phyloP scores from a whole-genome alignment of 2,113 vertebrate species.

The Rhadina sibilatrix region DNA sequence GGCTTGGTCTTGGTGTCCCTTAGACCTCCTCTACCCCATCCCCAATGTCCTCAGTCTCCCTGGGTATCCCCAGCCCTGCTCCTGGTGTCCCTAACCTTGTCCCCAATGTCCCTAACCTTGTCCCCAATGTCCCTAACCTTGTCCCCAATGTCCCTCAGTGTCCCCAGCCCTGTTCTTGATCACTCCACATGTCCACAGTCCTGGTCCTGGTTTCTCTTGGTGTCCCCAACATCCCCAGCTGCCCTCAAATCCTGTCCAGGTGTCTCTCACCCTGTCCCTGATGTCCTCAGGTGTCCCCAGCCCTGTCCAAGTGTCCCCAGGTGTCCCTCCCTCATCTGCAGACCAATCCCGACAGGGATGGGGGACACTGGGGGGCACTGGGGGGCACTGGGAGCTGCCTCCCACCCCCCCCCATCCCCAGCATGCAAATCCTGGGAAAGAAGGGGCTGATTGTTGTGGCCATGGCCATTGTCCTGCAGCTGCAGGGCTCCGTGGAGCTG shows the following conservation, averaged over 20 bases:
- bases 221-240: background rate
- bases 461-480: slow-evolving; percentile 37
- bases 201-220: background rate
- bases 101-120: too few species aligned
- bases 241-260: background rate
- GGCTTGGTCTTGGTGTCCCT: too few species aligned
- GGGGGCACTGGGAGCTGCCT: background rate
- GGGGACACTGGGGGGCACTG: background rate
- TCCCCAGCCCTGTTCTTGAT: background rate
- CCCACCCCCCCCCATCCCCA: background rate
- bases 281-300: background rate
- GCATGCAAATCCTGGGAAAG: background rate
- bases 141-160: background rate
- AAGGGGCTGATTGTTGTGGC: slow-evolving; percentile 39
- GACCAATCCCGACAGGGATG: background rate
- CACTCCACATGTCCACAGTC: background rate
- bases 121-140: too few species aligned
- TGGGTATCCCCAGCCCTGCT: too few species aligned
- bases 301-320: background rate
- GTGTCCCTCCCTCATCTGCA: background rate
- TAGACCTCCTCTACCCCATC: too few species aligned
- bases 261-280: background rate
- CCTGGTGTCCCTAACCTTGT: too few species aligned
- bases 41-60: too few species aligned
- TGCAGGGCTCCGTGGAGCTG: slow-evolving; percentile 21